Evolutionary conservation across 1,140 invertebrate genomes (phyloP).

Genomic region (Cecropterus lyciades): DNA sequence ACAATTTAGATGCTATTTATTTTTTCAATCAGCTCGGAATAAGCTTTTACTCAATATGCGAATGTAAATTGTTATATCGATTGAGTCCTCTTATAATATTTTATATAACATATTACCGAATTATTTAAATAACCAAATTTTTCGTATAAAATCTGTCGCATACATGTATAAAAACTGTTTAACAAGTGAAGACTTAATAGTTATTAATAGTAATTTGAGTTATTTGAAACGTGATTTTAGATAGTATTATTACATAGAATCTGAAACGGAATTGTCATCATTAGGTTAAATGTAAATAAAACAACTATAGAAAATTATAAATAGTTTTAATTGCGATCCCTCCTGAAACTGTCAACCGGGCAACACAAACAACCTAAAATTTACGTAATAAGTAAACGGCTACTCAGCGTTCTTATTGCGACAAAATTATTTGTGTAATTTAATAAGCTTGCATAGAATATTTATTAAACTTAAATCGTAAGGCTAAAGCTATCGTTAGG

Average conservation of each 20-base stretch:
- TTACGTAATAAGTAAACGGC: slow-evolving; percentile 10
- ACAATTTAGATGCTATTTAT: slow-evolving; percentile 3
- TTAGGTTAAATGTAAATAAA: slow-evolving; percentile 53
- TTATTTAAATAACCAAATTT: too few species aligned
- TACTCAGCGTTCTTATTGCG: too few species aligned
- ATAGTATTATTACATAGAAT: slow-evolving; percentile 15
- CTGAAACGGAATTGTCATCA: slow-evolving; percentile 16
- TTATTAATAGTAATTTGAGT: too few species aligned
- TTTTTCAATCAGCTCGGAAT: not conserved
- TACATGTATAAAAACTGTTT: too few species aligned
- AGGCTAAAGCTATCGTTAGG: too few species aligned
- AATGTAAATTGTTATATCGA: too few species aligned
- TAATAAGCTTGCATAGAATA: not conserved
- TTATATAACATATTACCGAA: too few species aligned
- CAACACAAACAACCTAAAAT: slow-evolving; percentile 12
- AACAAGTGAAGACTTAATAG: too few species aligned
- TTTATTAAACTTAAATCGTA: slow-evolving; percentile 3
- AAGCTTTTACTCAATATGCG: too few species aligned
- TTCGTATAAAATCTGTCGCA: too few species aligned
- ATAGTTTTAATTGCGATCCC: slow-evolving; percentile 63
- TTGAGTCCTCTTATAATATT: too few species aligned
- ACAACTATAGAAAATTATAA: slow-evolving; percentile 64
- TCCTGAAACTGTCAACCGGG: slow-evolving; percentile 48
- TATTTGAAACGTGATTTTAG: slow-evolving; percentile 4
- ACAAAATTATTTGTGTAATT: not conserved